Evolutionary conservation across 2,113 vertebrate genomes (phyloP), one percentile per base, ranked within the genome.

Genomic region (Pterophyllum scalare): DNA sequence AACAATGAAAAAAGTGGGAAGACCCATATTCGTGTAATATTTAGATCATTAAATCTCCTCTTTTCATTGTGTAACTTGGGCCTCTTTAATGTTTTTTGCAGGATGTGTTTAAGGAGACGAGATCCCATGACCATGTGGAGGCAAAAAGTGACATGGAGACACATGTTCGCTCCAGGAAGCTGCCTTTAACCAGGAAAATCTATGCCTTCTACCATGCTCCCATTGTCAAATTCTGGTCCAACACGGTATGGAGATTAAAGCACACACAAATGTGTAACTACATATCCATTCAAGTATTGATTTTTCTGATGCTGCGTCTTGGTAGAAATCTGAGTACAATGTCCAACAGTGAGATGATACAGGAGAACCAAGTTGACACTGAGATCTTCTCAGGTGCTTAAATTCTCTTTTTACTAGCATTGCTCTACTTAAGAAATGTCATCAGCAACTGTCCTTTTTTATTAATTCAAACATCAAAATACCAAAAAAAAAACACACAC

Each of bases 161-260:
- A 17, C 96, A 97, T 28, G 83, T 97, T 85, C 98, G 97, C 65
- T 96, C 98, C 56, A 96, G 98, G 82, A 97, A 96, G 22, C 96
- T 99, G 88, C 98, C 98, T 57, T 96, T 99, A 87, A 98, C 97
- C 59, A 96, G 97, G 85, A 99, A 99, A 84, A 98, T 99, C 88
- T 97, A 99, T 81, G 97, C 98, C 24, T 99, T 99, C 94, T 99
- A 99, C 95, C 98, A 98, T 74, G 98, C 98, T 75, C 98, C 98
- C 52, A 99, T 99, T 86, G 98, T 98, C 91, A 99, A 99, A 94
- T 99, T 99, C 95, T 99, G 98, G 98, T 97, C 97, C 93, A 99
- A 99, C 91, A 99, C 98, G 90, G 98, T 99, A 95, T 0, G 93
- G 22, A 60, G 12, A 56, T 61, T 67, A 40, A 74, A 43, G 10